Base-by-base conservation (phyloP, 2,113 vertebrate species). In the Gila orcuttii region DNA sequence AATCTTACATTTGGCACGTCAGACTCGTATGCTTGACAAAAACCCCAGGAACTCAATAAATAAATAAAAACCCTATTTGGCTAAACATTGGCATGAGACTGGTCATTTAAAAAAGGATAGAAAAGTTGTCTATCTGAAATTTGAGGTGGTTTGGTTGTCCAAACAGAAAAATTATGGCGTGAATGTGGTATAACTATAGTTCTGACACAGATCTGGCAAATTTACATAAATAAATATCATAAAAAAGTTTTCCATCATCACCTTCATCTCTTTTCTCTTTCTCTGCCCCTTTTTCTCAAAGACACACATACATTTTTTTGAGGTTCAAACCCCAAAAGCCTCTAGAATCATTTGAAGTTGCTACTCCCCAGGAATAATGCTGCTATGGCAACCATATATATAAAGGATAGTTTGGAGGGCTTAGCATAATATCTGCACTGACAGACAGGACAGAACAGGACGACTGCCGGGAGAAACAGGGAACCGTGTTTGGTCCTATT, bases 371-470 rank as follows among this genome's bases (percentile, higher is more conserved):
- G 79, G 55, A 42, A 45, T 45, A 71, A 55, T n/a, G 82, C 69
- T 73, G 82, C 82, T 59, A 59, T 83, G 82, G 68, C 68, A 83
- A 83, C 82, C 21, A 83, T 83, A 83, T 73, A 39, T 74, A 83
- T 52, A 83, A 83, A 50, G 28, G 50, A 66, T 9, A 60, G 74
- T 36, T 68, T 55, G 75, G 79, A 87, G 36, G 21, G 71, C 84
- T 85, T 85, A 85, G 73, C 87, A 88, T 82, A 87, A 85, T 76
- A 84, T 87, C 68, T 77, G 85, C 69, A 59, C 83, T 79, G 74
- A 85, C 59, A 78, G 83, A 57, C 83, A 85, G 83, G 73, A 83
- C 19, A 17, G 59, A 50, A 69, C 64, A n/a, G 78, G 81, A 75
- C 73, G 31, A 42, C 75, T 55, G 50, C 75, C 57, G 75, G 25